Percentiles rank a stretch among this genome's conserved stretches.
Conservation (phyloP, 2,888 invertebrate genomes). For the Acronicta psi region DNA sequence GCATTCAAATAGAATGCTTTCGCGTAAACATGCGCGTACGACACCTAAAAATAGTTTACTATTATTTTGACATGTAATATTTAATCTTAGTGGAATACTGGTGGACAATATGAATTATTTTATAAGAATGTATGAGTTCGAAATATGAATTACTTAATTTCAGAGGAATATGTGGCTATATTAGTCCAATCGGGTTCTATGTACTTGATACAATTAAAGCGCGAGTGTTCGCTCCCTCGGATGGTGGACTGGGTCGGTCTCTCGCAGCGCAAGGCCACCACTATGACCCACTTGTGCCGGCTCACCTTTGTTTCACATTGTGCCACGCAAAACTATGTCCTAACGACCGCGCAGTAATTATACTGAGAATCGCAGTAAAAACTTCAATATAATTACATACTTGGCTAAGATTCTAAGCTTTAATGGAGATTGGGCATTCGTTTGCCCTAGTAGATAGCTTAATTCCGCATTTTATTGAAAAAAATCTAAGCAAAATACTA, state of each 20-base stretch:
- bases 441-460: no score
- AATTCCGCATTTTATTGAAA: no score
- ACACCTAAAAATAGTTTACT: constrained; percentile 34
- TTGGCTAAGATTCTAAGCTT: constrained; percentile 42
- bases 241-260: constrained; percentile 73
- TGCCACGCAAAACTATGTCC: constrained; percentile 69
- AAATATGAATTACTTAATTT: no score
- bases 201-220: constrained; percentile 38
- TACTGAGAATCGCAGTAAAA: constrained; percentile 46
- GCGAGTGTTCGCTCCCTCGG: constrained; percentile 47
- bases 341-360: constrained; percentile 61
- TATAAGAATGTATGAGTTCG: no score
- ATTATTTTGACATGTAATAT: constrained; percentile 9
- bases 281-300: constrained; percentile 79
- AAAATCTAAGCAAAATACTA: no score
- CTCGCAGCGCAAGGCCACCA: constrained; percentile 75
- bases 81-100: constrained; percentile 9
- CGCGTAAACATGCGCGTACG: constrained; percentile 21
- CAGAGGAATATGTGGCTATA: no score
- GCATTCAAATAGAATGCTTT: constrained; percentile 30
- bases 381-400: constrained; percentile 50
- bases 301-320: constrained; percentile 80
- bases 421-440: constrained; percentile 32
- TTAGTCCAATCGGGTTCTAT: constrained; percentile 10
- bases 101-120: background rate